These are phyloP conservation scores for Oxycera nigricornis DNA, from an alignment of 2,888 invertebrate species.

Conservation along the genomic window DNA sequence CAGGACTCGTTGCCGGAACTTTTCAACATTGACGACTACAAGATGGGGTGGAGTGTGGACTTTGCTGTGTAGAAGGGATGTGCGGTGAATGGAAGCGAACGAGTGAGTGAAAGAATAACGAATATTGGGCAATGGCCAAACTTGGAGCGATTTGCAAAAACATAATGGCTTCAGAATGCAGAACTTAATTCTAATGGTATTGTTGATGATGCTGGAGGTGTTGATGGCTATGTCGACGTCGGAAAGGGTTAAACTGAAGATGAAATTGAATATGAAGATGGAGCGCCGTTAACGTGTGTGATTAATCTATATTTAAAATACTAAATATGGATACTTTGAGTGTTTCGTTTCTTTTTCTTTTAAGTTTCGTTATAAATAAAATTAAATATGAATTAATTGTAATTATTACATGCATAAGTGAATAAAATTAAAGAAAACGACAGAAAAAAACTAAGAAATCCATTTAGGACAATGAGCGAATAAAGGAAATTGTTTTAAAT, in stretches of 20 bases:
- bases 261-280: conserved; percentile 14
- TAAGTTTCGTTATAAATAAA: conserved; percentile 38
- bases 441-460: conserved; percentile 14
- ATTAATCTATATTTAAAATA: conserved; percentile 35
- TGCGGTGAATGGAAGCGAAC: conserved; percentile 19
- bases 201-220: background rate
- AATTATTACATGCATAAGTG: conserved; percentile 34
- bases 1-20: conserved; percentile 59
- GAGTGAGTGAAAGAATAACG: background rate
- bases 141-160: background rate
- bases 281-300: conserved; percentile 37
- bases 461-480: conserved; percentile 29
- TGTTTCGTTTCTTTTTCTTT: conserved; percentile 31
- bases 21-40: conserved; percentile 62
- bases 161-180: conserved; percentile 12
- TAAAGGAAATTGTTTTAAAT: conserved; percentile 39
- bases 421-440: conserved; percentile 24
- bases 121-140: background rate
- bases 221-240: background rate
- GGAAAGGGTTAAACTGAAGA: no score
- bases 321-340: conserved; percentile 34
- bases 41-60: conserved; percentile 62
- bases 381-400: conserved; percentile 27
- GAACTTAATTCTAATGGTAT: conserved; percentile 11
- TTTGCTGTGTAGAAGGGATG: conserved; percentile 57